Evolutionary conservation across 2,113 vertebrate genomes (phyloP), one percentile per base, ranked within the genome.

Genomic region (Anhinga rufa): DNA sequence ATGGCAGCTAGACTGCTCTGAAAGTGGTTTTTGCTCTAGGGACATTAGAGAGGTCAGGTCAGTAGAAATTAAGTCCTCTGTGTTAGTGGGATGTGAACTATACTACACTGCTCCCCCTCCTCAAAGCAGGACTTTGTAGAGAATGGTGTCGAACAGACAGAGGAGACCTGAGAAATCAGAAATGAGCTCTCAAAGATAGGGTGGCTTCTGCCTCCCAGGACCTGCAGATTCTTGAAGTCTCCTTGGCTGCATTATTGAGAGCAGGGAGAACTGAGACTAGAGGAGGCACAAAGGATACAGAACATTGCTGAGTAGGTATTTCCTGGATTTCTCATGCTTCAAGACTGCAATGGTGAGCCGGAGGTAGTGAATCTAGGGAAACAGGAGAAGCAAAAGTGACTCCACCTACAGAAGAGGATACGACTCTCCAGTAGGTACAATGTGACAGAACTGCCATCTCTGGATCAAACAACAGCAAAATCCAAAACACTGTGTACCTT

Each of bases 261-360:
- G 40, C 66, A 85, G 40, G 26, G 75, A 89, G 44, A 90, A 79
- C 25, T 38, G 46, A 91, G 62, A 68, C n/a, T n/a, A 49, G 32
- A 66, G 62, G 58, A 92, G 31, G 62, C 49, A 66, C 32, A 93
- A 93, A 99, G 99, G 99, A 99, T 99, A 99, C 99, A 99, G 97
- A 76, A 99, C 99, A 13, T 99, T 99, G 98, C 98, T 99, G 61
- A 99, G 99, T 78, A 99, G 98, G 88, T 99, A 99, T 86, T 99
- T 99, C 96, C 99, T 98, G 86, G 99, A 99, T 95, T 99, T 99
- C 98, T 99, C 98, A 8, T 99, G 99, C 71, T 98, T 98, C 93
- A 99, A 97, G 96, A 99, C 97, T 91, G 99, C 99, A 17, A 99
- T 99, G 49, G 99, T 99, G 96, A 99, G 98, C 57, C 98, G 98